Percentiles rank a stretch among this genome's conserved stretches.
Conservation (phyloP, 2,797 vertebrate genomes). For the Pipistrellus kuhlii region DNA sequence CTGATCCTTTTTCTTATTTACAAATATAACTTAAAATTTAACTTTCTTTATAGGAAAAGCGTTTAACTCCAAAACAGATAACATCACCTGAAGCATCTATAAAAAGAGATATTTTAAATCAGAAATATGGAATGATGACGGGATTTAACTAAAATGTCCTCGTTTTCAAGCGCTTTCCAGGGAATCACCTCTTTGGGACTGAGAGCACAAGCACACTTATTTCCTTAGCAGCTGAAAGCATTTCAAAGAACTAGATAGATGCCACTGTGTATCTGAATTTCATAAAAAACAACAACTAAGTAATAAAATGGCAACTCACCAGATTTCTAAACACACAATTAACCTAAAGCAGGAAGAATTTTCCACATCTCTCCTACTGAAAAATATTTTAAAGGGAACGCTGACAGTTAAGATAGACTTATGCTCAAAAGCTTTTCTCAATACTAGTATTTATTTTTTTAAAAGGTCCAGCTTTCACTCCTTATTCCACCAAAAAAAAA, state of each 20-base stretch:
- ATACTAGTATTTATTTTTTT: background rate
- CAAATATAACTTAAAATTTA: background rate
- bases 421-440: constrained; percentile 44
- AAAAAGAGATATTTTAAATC: constrained; percentile 33
- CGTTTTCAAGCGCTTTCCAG: constrained; percentile 60
- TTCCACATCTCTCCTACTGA: constrained; percentile 34
- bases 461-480: background rate
- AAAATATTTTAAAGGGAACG: constrained; percentile 54
- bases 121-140: constrained; percentile 48
- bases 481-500: constrained; percentile 34
- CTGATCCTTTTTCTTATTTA: constrained; percentile 15
- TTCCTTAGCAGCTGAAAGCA: constrained; percentile 48
- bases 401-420: constrained; percentile 14
- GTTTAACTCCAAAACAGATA: background rate
- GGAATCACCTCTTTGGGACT: constrained; percentile 33
- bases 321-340: constrained; percentile 56
- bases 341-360: constrained; percentile 58
- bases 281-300: constrained; percentile 58
- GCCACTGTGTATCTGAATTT: constrained; percentile 22
- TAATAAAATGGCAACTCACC: constrained; percentile 52
- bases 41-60: constrained; percentile 37
- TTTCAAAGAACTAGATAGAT: constrained; percentile 60
- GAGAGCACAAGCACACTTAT: constrained; percentile 43
- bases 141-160: constrained; percentile 49
- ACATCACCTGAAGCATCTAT: constrained; percentile 40